Evolutionary conservation across 2,797 vertebrate species (phyloP).

Genomic region (Triplophysa bombifrons): DNA sequence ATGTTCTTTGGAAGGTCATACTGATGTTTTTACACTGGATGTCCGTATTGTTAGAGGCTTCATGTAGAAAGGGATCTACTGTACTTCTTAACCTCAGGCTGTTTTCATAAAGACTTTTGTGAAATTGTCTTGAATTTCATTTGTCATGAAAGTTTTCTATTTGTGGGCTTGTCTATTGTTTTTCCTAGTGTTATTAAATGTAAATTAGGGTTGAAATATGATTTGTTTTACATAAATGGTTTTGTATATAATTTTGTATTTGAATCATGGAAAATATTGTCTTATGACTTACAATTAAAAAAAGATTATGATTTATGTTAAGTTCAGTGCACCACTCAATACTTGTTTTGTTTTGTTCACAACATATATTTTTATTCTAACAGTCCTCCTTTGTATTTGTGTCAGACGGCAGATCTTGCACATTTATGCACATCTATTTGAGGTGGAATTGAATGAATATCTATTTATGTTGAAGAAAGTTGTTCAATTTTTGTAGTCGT

Average conservation of each 20-base stretch:
- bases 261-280: constrained; percentile 2
- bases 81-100: constrained; percentile 10
- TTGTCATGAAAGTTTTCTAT: not conserved
- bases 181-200: not conserved
- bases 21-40: constrained; percentile 1
- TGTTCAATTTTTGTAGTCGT: not conserved
- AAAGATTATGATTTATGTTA: not conserved
- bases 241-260: constrained; percentile 27
- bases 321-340: not conserved
- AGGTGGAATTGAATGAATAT: not conserved
- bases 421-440: constrained; percentile 7
- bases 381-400: not conserved
- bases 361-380: not conserved
- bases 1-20: not conserved
- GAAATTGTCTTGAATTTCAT: not conserved
- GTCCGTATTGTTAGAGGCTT: constrained; percentile 10
- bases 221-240: constrained; percentile 31
- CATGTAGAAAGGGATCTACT: not conserved
- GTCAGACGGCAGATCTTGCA: constrained; percentile 2
- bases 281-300: not conserved
- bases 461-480: not conserved
- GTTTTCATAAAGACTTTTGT: constrained; percentile 6
- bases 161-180: not conserved
- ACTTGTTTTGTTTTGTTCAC: not conserved
- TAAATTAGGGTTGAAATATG: not conserved